phyloP scores from a whole-genome alignment of 2,888 invertebrate species.

The Cantharis flavilabris region DNA sequence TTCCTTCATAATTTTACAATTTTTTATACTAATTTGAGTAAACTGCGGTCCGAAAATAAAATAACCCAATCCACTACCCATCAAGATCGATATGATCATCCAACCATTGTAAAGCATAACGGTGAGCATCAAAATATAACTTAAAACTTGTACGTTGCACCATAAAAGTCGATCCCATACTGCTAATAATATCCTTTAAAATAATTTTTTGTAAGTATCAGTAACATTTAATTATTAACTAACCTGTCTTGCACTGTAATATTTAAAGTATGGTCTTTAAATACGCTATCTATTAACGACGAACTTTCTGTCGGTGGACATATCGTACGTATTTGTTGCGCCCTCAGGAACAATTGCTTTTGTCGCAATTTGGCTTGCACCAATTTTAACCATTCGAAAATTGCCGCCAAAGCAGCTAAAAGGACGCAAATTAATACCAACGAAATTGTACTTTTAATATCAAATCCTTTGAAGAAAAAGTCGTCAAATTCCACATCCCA shows the following conservation, averaged over 20 bases:
- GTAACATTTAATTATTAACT: background rate
- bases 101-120: conserved; percentile 78
- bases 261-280: conserved; percentile 42
- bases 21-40: conserved; percentile 59
- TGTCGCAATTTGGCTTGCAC: conserved; percentile 56
- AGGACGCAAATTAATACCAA: conserved; percentile 65
- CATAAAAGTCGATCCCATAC: conserved; percentile 49
- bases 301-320: conserved; percentile 55
- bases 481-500: conserved; percentile 66
- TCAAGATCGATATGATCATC: conserved; percentile 65
- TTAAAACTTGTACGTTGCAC: conserved; percentile 57
- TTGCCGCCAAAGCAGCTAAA: conserved; percentile 62
- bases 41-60: conserved; percentile 61
- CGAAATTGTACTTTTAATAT: conserved; percentile 59
- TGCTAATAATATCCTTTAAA: conserved; percentile 47
- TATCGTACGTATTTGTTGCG: conserved; percentile 48
- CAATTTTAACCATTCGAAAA: conserved; percentile 64
- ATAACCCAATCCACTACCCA: conserved; percentile 67
- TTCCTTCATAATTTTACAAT: conserved; percentile 55
- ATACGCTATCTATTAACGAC: conserved; percentile 46
- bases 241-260: conserved; percentile 42
- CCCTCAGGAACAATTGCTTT: conserved; percentile 48
- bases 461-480: conserved; percentile 67
- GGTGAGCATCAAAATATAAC: conserved; percentile 72
- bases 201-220: conserved; percentile 3